Percentiles rank a stretch among this genome's conserved stretches.
phyloP scores from a whole-genome alignment of 2,797 vertebrate genomes.

The Hoplostethus mediterraneus region DNA sequence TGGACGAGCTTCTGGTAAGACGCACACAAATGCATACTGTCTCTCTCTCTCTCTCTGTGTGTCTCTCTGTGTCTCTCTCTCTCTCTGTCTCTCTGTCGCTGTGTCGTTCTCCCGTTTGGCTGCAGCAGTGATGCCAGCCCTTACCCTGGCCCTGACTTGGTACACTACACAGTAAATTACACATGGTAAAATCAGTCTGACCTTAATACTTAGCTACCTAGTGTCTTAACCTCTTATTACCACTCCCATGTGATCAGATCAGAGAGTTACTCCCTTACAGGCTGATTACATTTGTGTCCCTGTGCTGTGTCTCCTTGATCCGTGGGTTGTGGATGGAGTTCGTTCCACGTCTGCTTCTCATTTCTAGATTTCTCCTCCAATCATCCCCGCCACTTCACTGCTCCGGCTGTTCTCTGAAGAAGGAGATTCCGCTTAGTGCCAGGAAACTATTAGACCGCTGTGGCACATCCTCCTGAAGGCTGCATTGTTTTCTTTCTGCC shows the following conservation, averaged over 20 bases:
- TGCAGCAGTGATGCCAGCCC: no score
- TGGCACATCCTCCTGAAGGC: constrained; percentile 52
- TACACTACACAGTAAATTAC: neutral
- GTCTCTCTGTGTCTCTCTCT: neutral
- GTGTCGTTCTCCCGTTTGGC: no score
- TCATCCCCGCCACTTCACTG: constrained; percentile 64
- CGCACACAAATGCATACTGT: neutral
- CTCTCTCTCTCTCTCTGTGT: neutral
- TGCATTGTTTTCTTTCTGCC: constrained; percentile 41
- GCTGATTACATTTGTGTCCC: constrained; percentile 30
- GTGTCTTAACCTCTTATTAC: constrained; percentile 13
- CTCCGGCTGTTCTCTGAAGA: constrained; percentile 58
- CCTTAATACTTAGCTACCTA: neutral
- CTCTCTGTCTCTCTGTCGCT: neutral
- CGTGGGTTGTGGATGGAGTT: constrained; percentile 27
- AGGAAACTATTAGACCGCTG: constrained; percentile 72
- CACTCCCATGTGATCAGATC: constrained; percentile 27
- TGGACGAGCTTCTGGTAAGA: constrained; percentile 98
- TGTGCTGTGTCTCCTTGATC: constrained; percentile 22
- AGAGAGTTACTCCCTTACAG: neutral
- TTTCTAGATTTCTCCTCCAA: constrained; percentile 61
- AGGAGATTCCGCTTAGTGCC: constrained; percentile 56
- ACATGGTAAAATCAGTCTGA: neutral
- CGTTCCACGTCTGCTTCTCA: constrained; percentile 67
- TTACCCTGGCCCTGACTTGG: no score